Conservation (phyloP, 2,797 vertebrate species). For the Alfaro cultratus region DNA sequence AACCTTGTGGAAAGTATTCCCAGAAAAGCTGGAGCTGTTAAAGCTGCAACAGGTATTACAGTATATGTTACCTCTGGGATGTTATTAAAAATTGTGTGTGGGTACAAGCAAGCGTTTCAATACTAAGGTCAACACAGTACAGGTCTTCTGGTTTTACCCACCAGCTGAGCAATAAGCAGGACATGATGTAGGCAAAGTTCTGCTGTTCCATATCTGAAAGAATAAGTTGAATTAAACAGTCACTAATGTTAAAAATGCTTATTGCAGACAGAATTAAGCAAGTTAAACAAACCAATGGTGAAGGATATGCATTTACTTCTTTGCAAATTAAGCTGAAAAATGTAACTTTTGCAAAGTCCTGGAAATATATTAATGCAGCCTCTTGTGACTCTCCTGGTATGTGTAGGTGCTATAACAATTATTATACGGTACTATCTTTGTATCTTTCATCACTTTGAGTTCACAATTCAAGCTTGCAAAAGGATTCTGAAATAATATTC, state of each 20-base stretch:
- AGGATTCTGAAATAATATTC: background rate
- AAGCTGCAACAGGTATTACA: background rate
- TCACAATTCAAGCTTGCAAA: background rate
- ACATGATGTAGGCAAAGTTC: constrained; percentile 94
- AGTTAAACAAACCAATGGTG: background rate
- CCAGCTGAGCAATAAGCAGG: constrained; percentile 86
- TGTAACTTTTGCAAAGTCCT: background rate
- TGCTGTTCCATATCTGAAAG: constrained; percentile 88
- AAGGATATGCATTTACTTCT: background rate
- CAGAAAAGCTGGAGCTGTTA: background rate
- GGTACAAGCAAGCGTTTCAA: background rate
- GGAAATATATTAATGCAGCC: background rate
- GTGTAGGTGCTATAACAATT: background rate
- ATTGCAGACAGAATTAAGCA: background rate
- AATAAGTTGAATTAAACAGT: constrained; percentile 12
- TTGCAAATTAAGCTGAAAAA: background rate
- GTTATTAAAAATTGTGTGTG: background rate
- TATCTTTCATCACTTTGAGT: background rate
- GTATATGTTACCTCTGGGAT: background rate
- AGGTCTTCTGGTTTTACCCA: constrained; percentile 71
- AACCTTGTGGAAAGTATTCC: background rate
- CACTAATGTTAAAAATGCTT: background rate
- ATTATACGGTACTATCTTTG: background rate
- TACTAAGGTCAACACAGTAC: background rate
- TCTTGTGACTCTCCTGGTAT: background rate